A percentile compares a stretch with the other conserved stretches of the same genome.
phyloP scores from a whole-genome alignment of 2,113 vertebrate species.

The Reinhardtius hippoglossoides region DNA sequence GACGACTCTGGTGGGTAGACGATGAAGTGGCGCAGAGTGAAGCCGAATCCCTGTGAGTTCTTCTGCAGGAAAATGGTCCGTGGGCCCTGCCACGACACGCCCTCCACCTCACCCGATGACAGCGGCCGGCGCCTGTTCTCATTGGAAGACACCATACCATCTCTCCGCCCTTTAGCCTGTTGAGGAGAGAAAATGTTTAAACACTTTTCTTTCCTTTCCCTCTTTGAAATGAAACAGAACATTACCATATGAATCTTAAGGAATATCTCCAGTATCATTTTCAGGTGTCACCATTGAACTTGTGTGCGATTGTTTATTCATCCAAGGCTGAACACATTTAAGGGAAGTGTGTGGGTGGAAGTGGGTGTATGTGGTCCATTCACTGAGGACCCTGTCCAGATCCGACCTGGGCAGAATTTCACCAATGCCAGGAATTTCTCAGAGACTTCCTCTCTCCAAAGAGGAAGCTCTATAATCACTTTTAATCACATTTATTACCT shows the following conservation, averaged over 20 bases:
- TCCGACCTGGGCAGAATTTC: constrained; percentile 43
- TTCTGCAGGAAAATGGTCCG: constrained; percentile 89
- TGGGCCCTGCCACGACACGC: constrained; percentile 84
- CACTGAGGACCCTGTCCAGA: constrained; percentile 30
- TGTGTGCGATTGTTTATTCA: not conserved
- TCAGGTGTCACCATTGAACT: not conserved
- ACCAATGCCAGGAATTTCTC: constrained; percentile 62
- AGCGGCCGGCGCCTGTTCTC: constrained; percentile 74
- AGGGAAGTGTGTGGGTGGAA: constrained; percentile 36
- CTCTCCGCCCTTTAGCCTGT: constrained; percentile 83
- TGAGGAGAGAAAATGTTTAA: constrained; percentile 4
- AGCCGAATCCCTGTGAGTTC: constrained; percentile 92
- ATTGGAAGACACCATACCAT: constrained; percentile 83
- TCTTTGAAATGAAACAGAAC: not conserved
- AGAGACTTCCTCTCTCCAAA: constrained; percentile 53
- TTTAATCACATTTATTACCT: constrained; percentile 64
- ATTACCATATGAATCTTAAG: constrained; percentile 18
- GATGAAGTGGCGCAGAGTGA: constrained; percentile 97
- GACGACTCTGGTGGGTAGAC: constrained; percentile 94
- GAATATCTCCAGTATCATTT: not conserved
- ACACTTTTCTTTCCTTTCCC: not conserved
- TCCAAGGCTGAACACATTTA: constrained; percentile 2
- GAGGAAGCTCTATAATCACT: constrained; percentile 58
- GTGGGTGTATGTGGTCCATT: constrained; percentile 25
- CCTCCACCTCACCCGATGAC: constrained; percentile 76